Evolutionary conservation across 2,113 vertebrate genomes (phyloP).

Genomic region (Leptodactylus fuscus): DNA sequence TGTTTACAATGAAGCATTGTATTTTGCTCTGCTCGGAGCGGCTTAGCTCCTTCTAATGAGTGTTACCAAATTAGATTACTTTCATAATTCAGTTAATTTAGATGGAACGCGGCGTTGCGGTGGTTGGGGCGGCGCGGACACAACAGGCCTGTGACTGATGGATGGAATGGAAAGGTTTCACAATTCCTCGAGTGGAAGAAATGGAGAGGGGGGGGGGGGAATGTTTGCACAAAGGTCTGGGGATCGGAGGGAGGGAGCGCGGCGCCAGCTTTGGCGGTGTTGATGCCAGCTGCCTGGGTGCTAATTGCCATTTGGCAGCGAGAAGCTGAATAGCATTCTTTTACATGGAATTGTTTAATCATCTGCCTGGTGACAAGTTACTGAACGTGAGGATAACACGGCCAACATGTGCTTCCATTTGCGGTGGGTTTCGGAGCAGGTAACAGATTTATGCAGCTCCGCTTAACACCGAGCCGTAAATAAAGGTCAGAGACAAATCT

Average conservation of each 20-base stretch:
- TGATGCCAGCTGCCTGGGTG: conserved; percentile 38
- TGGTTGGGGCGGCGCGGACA: not conserved
- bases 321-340: conserved; percentile 35
- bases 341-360: conserved; percentile 53
- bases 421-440: not conserved
- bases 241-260: conserved; percentile 13
- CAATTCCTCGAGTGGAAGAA: conserved; percentile 42
- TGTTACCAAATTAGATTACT: conserved; percentile 57
- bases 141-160: conserved; percentile 16
- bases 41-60: conserved; percentile 53
- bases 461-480: not conserved
- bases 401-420: conserved; percentile 1
- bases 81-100: conserved; percentile 56
- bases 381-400: conserved; percentile 32
- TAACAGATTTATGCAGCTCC: conserved; percentile 19
- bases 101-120: conserved; percentile 39
- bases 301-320: conserved; percentile 51
- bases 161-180: conserved; percentile 5
- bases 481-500: not conserved
- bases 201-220: not conserved
- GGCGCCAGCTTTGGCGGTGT: conserved; percentile 31
- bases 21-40: conserved; percentile 43
- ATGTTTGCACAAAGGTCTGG: not conserved
- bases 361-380: conserved; percentile 23
- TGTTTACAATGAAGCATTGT: conserved; percentile 55